phyloP scores from a whole-genome alignment of 2,797 vertebrate genomes.

The Muraenolepis orangiensis region DNA sequence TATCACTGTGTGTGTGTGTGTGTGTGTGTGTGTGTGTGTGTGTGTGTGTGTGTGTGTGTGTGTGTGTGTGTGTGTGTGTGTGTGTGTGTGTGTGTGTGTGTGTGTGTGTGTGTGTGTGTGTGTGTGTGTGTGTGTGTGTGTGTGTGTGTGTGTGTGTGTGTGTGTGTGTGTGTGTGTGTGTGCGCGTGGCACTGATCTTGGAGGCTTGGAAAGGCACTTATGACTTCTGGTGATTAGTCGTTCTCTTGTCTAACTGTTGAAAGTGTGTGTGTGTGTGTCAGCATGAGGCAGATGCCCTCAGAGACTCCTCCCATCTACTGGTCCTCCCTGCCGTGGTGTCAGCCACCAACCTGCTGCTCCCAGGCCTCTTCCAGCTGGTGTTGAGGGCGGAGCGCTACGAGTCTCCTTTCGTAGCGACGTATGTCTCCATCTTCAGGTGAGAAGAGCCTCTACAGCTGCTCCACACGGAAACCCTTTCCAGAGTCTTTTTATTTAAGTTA shows the following conservation, averaged over 20 bases:
- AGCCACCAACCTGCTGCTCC: slow-evolving; percentile 72
- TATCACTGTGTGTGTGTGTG: too few species aligned
- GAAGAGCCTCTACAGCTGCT: not conserved
- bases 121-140: too few species aligned
- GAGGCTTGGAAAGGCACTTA: too few species aligned
- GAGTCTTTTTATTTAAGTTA: too few species aligned
- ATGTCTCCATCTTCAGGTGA: slow-evolving; percentile 82
- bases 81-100: not conserved
- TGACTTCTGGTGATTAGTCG: too few species aligned
- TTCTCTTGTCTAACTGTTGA: too few species aligned
- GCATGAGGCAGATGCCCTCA: rapidly evolving
- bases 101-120: not conserved
- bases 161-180: too few species aligned
- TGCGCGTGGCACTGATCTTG: too few species aligned
- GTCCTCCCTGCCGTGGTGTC: slow-evolving; percentile 75
- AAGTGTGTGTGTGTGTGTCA: slow-evolving; percentile 13
- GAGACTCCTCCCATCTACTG: slow-evolving; percentile 59
- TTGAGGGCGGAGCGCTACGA: slow-evolving; percentile 71
- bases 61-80: too few species aligned
- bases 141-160: too few species aligned
- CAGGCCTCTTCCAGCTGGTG: slow-evolving; percentile 77
- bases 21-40: too few species aligned
- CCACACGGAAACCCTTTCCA: not conserved
- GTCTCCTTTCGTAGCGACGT: slow-evolving; percentile 69
- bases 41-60: too few species aligned